These are phyloP conservation scores for Corythaixoides concolor DNA, from an alignment of 2,113 vertebrate genomes.

Conservation along the genomic window DNA sequence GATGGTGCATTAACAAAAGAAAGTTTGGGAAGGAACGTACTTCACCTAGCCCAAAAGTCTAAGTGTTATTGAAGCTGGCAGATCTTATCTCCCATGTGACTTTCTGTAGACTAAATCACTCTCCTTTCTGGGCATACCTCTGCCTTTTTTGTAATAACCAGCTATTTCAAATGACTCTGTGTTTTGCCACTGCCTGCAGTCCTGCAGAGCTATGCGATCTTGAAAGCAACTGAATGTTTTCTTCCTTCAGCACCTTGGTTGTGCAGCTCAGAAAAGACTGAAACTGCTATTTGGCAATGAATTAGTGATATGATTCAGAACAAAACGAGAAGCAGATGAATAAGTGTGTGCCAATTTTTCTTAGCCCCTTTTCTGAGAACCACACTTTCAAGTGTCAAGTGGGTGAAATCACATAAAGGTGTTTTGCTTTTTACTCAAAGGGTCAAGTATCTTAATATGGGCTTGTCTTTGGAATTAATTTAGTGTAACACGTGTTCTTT, in stretches of 20 bases:
- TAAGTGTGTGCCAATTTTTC: background rate
- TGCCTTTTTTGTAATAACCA: background rate
- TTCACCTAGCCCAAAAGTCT: background rate
- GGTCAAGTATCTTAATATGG: constrained; percentile 40
- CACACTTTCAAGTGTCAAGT: constrained; percentile 27
- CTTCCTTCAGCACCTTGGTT: background rate
- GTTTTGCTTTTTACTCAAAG: constrained; percentile 23
- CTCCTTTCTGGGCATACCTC: background rate
- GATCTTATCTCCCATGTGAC: background rate
- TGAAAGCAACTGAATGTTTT: background rate
- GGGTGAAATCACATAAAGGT: constrained; percentile 9
- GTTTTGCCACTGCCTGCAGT: background rate
- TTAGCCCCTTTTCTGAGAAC: background rate
- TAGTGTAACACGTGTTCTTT: background rate
- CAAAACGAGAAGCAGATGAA: background rate
- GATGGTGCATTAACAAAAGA: background rate
- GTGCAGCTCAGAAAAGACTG: background rate
- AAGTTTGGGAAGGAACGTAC: background rate
- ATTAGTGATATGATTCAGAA: constrained; percentile 14
- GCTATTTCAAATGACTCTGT: background rate
- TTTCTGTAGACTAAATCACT: background rate
- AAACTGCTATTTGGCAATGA: constrained; percentile 4
- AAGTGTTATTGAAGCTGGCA: background rate
- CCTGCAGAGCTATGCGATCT: rapidly evolving
- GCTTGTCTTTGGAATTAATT: constrained; percentile 28